These are phyloP conservation scores for Rhyacichthys aspro DNA, from an alignment of 2,797 vertebrate genomes.

Conservation along the genomic window DNA sequence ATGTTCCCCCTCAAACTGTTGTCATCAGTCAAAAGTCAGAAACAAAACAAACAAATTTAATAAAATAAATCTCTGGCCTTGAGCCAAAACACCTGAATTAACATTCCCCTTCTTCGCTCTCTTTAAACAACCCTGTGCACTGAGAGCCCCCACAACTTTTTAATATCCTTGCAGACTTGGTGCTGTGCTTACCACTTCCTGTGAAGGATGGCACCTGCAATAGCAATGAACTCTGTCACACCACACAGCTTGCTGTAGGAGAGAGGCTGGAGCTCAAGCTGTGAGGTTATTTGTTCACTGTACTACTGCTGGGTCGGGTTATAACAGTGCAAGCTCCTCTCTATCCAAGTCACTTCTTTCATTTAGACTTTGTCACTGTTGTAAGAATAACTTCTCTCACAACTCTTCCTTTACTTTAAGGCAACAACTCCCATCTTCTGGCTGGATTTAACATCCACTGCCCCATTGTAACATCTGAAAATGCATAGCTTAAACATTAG, in stretches of 20 bases:
- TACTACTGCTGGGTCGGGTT: slow-evolving; percentile 19
- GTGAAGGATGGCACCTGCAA: slow-evolving; percentile 63
- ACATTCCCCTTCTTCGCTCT: slow-evolving; percentile 36
- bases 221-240: slow-evolving; percentile 38
- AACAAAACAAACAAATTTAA: slow-evolving; percentile 27
- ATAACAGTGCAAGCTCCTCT: slow-evolving; percentile 23
- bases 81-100: slow-evolving; percentile 66
- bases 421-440: too few species aligned
- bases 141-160: slow-evolving; percentile 32
- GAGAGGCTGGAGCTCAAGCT: slow-evolving; percentile 5
- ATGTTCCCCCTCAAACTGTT: slow-evolving; percentile 21
- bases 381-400: background rate
- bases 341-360: slow-evolving; percentile 15
- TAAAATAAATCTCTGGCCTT: slow-evolving; percentile 22
- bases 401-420: background rate
- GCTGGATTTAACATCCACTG: too few species aligned
- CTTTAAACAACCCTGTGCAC: slow-evolving; percentile 45
- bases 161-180: slow-evolving; percentile 44
- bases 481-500: too few species aligned
- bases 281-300: slow-evolving; percentile 5
- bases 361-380: background rate
- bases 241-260: slow-evolving; percentile 4
- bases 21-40: slow-evolving; percentile 28
- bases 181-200: slow-evolving; percentile 47
- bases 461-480: too few species aligned